Evolutionary conservation across 2,797 vertebrate genomes (phyloP).

Genomic region (Carduelis carduelis): DNA sequence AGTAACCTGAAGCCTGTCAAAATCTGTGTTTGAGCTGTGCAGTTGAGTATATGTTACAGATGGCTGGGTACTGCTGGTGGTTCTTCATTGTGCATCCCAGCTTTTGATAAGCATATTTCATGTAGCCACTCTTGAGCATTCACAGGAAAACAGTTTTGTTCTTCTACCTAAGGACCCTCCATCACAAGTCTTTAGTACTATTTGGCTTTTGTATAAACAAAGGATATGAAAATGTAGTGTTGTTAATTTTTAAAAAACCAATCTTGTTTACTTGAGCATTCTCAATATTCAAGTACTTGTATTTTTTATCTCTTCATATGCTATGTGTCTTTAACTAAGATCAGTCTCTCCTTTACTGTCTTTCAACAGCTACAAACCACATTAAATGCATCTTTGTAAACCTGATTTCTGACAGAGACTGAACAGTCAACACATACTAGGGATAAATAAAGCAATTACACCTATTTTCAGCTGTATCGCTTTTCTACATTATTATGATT

Average conservation of each 20-base stretch:
- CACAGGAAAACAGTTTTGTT: background rate
- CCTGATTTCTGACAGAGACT: background rate
- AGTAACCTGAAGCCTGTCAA: conserved; percentile 8
- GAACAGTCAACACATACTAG: background rate
- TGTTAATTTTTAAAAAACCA: background rate
- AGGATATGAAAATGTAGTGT: background rate
- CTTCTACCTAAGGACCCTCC: background rate
- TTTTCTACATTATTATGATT: conserved; percentile 19
- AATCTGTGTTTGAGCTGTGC: background rate
- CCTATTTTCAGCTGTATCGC: conserved; percentile 22
- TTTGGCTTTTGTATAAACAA: background rate
- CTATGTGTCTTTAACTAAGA: background rate
- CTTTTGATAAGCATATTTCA: background rate
- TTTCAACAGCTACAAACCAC: conserved; percentile 14
- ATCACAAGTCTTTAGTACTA: background rate
- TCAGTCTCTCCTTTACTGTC: background rate
- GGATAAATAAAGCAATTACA: conserved; percentile 36
- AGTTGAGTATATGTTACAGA: background rate
- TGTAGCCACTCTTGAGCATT: background rate
- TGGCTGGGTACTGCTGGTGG: background rate
- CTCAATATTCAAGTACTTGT: background rate
- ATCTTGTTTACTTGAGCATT: background rate
- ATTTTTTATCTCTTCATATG: background rate
- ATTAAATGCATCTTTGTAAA: conserved; percentile 25
- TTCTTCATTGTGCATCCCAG: background rate